Evolutionary conservation across 2,797 vertebrate species (phyloP), one percentile per base, ranked within the genome.

Genomic region (Oophaga sylvatica): DNA sequence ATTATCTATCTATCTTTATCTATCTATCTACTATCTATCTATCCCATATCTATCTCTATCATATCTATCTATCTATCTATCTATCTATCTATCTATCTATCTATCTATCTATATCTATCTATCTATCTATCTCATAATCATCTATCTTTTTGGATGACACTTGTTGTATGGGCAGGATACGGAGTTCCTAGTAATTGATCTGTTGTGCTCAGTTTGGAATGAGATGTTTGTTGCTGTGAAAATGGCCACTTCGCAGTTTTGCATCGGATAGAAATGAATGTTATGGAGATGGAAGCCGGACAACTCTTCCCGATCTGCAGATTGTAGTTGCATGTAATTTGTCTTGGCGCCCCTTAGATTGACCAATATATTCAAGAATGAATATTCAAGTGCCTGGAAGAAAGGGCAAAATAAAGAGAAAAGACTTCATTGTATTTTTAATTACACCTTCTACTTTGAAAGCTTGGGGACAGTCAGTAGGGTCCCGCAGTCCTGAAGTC

Each of bases 111-210:
- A 62, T 62, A 20, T 20, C 19, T 62, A 20, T 62, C 2, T 20
- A 62, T 62, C 17, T 62, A 7, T 62, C 48, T 53, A 53, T 53
- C 48, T 7, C 48, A 7, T 11, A n/a, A n/a, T n/a, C 9, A 53
- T 53, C 48, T 53, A 53, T 53, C 48, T 53, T 68, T 31, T 22
- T 56, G 17, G n/a, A 35, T 29, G 41, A n/a, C 62, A 67, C 65
- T 71, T 70, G 48, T 83, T 83, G 65, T 70, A 56, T 29, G 41
- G 26, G 65, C 7, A 83, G 80, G 48, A 56, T 48, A 53, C 48
- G 56, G 41, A 57, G 63, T 16, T 73, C n/a, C 20, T 20, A 59
- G 19, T 41, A 29, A 73, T 41, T 59, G 68, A 60, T 83, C 57
- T 60, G 17, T 20, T 83, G 17, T 41, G 53, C n/a, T 59, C 20